Conservation (phyloP, 2,797 vertebrate species). For the Arctocebus calabarensis region DNA sequence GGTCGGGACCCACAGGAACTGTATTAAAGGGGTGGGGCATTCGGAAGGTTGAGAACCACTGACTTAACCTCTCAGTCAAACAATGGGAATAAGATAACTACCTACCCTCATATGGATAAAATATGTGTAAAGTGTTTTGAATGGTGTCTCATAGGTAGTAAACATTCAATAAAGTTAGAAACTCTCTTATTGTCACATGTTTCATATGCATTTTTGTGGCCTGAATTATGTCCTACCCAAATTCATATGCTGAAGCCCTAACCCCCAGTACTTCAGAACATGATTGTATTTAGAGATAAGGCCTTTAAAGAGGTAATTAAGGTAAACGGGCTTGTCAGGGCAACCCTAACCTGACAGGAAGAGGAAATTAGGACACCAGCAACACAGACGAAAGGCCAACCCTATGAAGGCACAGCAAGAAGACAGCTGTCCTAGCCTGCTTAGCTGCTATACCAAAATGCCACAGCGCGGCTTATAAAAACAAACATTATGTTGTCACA, state of each 20-base stretch:
- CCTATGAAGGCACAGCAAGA: neutral
- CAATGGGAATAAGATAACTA: neutral
- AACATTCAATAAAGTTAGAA: neutral
- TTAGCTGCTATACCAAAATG: neutral
- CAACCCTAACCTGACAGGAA: neutral
- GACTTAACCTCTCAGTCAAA: constrained; percentile 2
- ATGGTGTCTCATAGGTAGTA: neutral
- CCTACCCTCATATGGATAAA: neutral
- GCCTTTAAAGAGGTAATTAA: neutral
- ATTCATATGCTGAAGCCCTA: neutral
- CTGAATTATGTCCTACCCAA: neutral
- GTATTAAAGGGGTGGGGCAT: too few species aligned
- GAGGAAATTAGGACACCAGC: neutral
- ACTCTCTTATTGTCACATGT: constrained; percentile 8
- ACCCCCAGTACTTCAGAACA: neutral
- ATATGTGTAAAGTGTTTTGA: neutral
- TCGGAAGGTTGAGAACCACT: too few species aligned
- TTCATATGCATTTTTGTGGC: neutral
- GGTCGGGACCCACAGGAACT: too few species aligned
- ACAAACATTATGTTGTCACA: neutral
- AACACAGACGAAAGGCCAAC: neutral
- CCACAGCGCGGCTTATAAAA: neutral
- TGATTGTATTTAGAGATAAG: neutral
- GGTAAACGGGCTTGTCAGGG: neutral
- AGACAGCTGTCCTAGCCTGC: neutral